phyloP scores from a whole-genome alignment of 2,113 vertebrate species.

The Cottus gobio region DNA sequence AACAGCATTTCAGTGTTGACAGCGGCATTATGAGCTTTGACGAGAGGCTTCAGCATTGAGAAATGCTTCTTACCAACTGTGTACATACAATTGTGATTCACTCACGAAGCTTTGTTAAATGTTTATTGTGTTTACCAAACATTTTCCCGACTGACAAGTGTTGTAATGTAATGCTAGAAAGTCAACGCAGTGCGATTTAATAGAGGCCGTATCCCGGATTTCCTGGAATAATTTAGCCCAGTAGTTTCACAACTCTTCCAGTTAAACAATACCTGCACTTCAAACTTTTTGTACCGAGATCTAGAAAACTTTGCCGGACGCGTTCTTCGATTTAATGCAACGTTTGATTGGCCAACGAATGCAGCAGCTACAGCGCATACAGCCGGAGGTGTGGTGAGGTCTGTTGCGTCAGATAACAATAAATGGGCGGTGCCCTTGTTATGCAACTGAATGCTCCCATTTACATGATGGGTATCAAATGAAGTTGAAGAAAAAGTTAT shows the following conservation, averaged over 20 bases:
- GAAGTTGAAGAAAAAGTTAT: not conserved
- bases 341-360: no score
- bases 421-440: no score
- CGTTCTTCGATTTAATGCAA: no score
- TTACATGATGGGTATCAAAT: not conserved
- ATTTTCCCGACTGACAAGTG: not conserved
- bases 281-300: no score
- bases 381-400: not conserved
- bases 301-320: no score
- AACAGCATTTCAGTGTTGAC: slow-evolving; percentile 19
- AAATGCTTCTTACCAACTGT: slow-evolving; percentile 30
- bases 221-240: no score
- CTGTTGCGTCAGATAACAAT: not conserved
- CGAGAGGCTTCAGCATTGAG: not conserved
- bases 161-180: not conserved
- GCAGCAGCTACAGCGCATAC: no score
- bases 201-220: no score
- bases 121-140: not conserved
- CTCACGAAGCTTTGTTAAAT: not conserved
- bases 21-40: not conserved
- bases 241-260: no score
- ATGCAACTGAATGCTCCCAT: not conserved
- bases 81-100: slow-evolving; percentile 9
- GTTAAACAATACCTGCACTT: no score
- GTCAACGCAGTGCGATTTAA: not conserved